Evolutionary conservation across 2,113 vertebrate genomes (phyloP).

Genomic region (Edolisoma coerulescens): DNA sequence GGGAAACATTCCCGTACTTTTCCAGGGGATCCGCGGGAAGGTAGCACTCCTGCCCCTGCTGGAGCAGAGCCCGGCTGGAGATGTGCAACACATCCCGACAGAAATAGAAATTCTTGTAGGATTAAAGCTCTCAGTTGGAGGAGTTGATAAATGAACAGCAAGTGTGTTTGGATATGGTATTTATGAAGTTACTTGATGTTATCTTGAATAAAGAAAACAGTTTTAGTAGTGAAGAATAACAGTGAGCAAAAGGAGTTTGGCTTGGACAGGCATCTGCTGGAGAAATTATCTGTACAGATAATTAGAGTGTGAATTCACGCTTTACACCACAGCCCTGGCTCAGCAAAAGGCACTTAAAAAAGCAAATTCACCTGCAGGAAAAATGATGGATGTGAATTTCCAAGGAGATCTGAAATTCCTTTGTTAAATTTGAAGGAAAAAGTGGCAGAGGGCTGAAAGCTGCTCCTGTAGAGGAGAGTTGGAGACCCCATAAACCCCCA

Average conservation of each 20-base stretch:
- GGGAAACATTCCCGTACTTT: not conserved
- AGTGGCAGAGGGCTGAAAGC: not conserved
- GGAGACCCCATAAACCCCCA: too few relatives aligned
- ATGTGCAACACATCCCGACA: accelerated
- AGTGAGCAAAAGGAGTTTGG: not conserved
- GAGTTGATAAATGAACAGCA: not conserved
- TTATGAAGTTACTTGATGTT: not conserved
- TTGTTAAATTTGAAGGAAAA: not conserved
- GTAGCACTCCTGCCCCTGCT: not conserved
- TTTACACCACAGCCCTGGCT: too few relatives aligned
- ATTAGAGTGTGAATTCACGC: not conserved
- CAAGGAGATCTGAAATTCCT: not conserved
- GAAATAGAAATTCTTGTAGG: not conserved
- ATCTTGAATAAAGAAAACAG: not conserved
- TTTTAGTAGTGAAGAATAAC: not conserved
- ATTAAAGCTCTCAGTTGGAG: not conserved
- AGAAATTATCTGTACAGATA: not conserved
- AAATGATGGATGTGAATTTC: not conserved
- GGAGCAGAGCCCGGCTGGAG: accelerated
- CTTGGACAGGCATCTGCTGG: not conserved
- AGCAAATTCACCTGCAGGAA: not conserved
- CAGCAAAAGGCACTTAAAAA: not conserved
- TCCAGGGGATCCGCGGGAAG: not conserved
- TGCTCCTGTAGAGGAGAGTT: not conserved
- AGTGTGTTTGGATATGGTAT: not conserved